Base-by-base conservation (phyloP, 2,797 vertebrate species). In the Cottoperca gobio region DNA sequence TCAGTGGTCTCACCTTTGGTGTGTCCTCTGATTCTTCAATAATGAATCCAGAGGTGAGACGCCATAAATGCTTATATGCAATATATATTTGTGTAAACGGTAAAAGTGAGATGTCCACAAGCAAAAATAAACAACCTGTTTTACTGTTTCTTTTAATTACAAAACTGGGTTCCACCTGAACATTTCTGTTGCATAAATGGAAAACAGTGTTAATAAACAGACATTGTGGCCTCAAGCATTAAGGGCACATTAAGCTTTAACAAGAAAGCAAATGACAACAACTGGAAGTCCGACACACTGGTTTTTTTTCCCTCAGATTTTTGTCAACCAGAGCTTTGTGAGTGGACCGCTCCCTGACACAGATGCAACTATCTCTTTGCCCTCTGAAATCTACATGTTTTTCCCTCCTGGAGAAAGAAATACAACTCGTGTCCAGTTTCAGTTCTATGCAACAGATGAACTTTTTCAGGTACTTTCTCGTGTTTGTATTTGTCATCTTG, bases 401-500 rank as follows among this genome's bases (percentile, higher is more conserved):
- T 88, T 96, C 6, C 73, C 72, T 5, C 40, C 70, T 4, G 83
- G 67, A 43, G 70, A 39, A 11, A 53, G 42, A 61, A 90, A 89
- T 2, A 92, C 24, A 65, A 93, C 92, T 1, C 95, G 96, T 45
- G 88, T 99, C 65, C 96, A 97, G 86, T 99, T 98, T 85, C 95
- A 95, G 28, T 98, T 97, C 88, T 96, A 95, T 81, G 96, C 92
- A 50, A 91, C 81, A 12, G 64, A 90, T 19, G 91, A 94, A 1
- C 94, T 97, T 42, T 99, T 99, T 88, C 78, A 82, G 95, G 97
- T 98, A 95, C 16, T 17, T 37, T 67, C 24, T 40, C 46, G 21
- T 59, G 3, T 23, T 61, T 14, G 5, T 49, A 33, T 49, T 21
- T 60, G 8, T 23, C 4, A 28, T 66, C 1, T 48, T 33, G 1